Base-by-base conservation (phyloP, 2,888 invertebrate genomes). In the Lumbricus terrestris region DNA sequence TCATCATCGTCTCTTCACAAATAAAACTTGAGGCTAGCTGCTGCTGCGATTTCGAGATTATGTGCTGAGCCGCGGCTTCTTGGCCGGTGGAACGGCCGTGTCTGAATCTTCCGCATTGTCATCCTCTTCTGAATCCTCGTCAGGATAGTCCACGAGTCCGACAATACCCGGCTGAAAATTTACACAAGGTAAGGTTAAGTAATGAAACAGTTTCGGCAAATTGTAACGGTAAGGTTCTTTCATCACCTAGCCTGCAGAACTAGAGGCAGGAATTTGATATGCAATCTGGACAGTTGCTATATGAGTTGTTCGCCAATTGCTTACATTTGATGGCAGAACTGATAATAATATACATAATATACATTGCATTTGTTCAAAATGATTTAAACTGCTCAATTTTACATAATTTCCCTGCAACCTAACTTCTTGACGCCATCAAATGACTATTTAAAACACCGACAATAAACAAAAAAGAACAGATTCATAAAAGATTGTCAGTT, bases 121-220 rank as follows among this genome's bases (percentile, higher is more conserved):
- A 29, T 94, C 95, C 94, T 98, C 98, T 94, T 99, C 98, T 0
- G 98, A 98, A 95, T 99, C 98, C 91, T 98, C 98, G 95, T 99
- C 98, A 94, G 95, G 95, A 91, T 99, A 99, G 95, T 99, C 99
- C 92, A 99, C 99, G 94, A 99, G 96, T n/a, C 92, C 92, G 91
- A 95, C 94, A 88, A 94, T 92, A 40, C 93, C 93, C 90, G 94
- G 93, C 94, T 94, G 92, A 40, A 93, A 89, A 90, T 35, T 88
- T 37, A 90, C 89, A 88, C 47, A 85, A 69, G 20, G 29, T 15
- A n/a, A 40, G 89, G 47, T 37, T 89, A 40, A 20, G 38, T 34
- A 69, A 34, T 40, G 16, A 29, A 82, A 37, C 23, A 38, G n/a
- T 47, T 47, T 5, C 6, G 47, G 47, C 23, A 23, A 47, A 47